phyloP scores from a whole-genome alignment of 64 coral and sea anemone genomes.

The Pocillopora damicornis region DNA sequence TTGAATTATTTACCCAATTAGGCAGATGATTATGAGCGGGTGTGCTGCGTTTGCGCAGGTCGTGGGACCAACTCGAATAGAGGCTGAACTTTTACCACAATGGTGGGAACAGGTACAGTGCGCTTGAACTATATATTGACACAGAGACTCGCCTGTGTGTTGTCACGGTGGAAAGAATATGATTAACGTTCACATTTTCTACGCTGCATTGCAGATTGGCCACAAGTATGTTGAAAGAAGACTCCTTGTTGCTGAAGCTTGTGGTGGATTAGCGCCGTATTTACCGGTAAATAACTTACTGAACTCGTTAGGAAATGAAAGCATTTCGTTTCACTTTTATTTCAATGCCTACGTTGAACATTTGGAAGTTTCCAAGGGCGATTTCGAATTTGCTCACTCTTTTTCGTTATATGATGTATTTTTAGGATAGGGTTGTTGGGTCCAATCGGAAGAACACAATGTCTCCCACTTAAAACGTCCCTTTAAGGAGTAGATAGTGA shows the following conservation, averaged over 20 bases:
- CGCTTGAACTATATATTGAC: not conserved
- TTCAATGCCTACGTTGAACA: too few relatives aligned
- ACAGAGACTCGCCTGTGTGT: not conserved
- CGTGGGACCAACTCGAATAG: slow-evolving; percentile 79
- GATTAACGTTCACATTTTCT: not conserved
- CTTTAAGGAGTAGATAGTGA: too few relatives aligned
- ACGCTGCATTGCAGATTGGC: slow-evolving; percentile 54
- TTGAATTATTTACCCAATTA: not conserved
- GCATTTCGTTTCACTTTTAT: too few relatives aligned
- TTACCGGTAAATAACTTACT: slow-evolving; percentile 65
- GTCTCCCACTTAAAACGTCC: too few relatives aligned
- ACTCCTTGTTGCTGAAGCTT: slow-evolving; percentile 91
- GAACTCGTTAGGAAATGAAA: not conserved
- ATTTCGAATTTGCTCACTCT: too few relatives aligned
- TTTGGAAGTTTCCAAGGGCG: too few relatives aligned
- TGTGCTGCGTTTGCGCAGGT: slow-evolving; percentile 94
- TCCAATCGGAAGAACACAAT: too few relatives aligned
- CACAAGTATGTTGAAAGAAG: slow-evolving; percentile 94
- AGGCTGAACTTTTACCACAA: slow-evolving; percentile 87
- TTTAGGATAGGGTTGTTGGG: too few relatives aligned
- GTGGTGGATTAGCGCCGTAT: slow-evolving; percentile 77
- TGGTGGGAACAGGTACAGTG: slow-evolving; percentile 90
- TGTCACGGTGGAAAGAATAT: not conserved
- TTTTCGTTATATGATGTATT: too few relatives aligned
- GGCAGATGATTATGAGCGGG: slow-evolving; percentile 98